Evolutionary conservation across 1,140 invertebrate species (phyloP).

Genomic region (Scaptomyza hsui): DNA sequence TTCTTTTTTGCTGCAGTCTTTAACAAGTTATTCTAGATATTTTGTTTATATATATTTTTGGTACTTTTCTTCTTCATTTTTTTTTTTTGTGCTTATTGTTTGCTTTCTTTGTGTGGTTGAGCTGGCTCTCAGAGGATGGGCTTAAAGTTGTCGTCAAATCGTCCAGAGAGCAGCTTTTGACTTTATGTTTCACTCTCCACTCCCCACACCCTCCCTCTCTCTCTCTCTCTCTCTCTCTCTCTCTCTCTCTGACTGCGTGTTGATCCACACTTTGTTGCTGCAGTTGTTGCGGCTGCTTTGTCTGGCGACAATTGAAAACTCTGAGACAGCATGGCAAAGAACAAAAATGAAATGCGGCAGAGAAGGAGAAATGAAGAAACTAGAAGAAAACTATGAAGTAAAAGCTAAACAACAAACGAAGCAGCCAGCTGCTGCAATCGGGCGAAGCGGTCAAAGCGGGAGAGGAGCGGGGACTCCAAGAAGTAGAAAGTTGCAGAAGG

Average conservation of each 20-base stretch:
- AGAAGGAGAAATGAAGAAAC: constrained; percentile 16
- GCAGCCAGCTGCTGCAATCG: constrained; percentile 1
- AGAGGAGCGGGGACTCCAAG: constrained; percentile 9
- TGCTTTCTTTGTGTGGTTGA: constrained; percentile 3
- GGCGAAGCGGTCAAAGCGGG: background rate
- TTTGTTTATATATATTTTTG: background rate
- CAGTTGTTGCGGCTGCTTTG: constrained; percentile 59
- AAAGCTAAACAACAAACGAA: constrained; percentile 37
- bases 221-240: background rate
- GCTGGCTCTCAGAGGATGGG: background rate
- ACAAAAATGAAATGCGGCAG: background rate
- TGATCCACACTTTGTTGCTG: constrained; percentile 38
- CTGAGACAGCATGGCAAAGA: constrained; percentile 11
- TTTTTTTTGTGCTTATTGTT: background rate
- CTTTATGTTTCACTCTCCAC: constrained; percentile 14
- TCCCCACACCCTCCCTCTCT: background rate
- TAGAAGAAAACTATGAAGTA: constrained; percentile 32
- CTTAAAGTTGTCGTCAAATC: constrained; percentile 34
- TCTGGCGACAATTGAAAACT: constrained; percentile 62
- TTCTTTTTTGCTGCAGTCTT: background rate
- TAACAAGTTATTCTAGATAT: background rate
- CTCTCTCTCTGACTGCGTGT: constrained; percentile 3
- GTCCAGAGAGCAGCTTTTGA: constrained; percentile 11
- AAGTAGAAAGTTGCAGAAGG: constrained; percentile 50
- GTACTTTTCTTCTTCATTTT: constrained; percentile 2